A percentile compares a stretch with the other conserved stretches of the same genome.
These are phyloP conservation scores for Notarius quadriscutis DNA, from an alignment of 2,113 vertebrate species.

Conservation along the genomic window DNA sequence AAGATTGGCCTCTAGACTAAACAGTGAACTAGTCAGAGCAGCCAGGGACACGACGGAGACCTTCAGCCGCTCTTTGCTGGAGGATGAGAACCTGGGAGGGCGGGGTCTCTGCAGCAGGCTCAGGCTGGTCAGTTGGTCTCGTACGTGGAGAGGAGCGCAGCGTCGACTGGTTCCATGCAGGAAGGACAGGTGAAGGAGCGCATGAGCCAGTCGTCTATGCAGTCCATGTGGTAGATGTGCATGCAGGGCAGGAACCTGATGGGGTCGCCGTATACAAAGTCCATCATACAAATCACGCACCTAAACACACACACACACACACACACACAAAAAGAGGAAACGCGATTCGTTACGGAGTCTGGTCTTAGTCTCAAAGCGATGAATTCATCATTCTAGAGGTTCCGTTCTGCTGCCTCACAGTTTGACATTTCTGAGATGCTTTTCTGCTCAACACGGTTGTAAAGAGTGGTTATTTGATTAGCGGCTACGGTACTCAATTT, in stretches of 20 bases:
- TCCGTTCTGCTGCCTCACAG: background rate
- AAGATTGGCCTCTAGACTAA: background rate
- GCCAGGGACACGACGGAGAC: background rate
- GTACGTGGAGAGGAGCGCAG: conserved; percentile 93
- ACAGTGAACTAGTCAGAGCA: background rate
- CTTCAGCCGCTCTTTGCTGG: background rate
- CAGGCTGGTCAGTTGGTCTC: conserved; percentile 86
- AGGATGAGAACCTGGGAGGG: background rate
- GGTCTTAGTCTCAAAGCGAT: background rate
- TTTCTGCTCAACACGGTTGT: background rate
- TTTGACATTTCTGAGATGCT: background rate
- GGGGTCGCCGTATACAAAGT: conserved; percentile 98
- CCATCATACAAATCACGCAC: conserved; percentile 99
- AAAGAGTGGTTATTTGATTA: background rate
- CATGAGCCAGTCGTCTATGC: conserved; percentile 99
- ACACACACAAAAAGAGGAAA: background rate
- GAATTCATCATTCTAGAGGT: too few relatives aligned
- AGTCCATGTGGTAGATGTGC: conserved; percentile 99
- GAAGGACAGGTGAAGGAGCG: conserved; percentile 97
- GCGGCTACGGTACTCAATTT: too few relatives aligned
- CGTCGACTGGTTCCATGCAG: conserved; percentile 99
- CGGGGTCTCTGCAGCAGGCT: background rate
- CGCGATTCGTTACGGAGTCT: background rate
- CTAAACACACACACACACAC: conserved; percentile 60
- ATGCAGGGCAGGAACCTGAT: conserved; percentile 98